Percentiles rank a stretch among this genome's conserved stretches.
phyloP scores from a whole-genome alignment of 2,888 invertebrate species.

The Lithodes maja region DNA sequence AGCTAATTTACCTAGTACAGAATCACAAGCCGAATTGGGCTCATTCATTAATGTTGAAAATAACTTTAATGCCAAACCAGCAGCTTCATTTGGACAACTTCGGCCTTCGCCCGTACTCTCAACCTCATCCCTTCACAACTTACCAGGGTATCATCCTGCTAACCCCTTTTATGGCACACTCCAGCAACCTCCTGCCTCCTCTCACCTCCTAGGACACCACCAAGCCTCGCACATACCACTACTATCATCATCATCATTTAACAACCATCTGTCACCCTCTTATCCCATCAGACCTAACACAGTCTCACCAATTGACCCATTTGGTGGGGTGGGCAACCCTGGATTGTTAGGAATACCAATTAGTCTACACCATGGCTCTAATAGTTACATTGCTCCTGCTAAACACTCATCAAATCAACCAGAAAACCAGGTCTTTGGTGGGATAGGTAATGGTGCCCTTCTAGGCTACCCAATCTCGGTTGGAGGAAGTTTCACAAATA shows the following conservation, averaged over 20 bases:
- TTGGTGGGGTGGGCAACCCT: slow-evolving; percentile 40
- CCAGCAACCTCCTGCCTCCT: background rate
- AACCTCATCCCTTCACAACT: background rate
- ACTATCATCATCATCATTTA: background rate
- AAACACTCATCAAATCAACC: background rate
- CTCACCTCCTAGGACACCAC: too few relatives aligned
- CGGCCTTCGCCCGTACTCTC: background rate
- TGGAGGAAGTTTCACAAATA: slow-evolving; percentile 5
- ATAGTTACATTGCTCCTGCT: slow-evolving; percentile 12
- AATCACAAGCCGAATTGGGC: background rate
- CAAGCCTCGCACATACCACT: background rate
- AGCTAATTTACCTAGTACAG: background rate
- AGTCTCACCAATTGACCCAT: background rate
- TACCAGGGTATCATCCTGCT: background rate
- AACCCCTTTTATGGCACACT: background rate
- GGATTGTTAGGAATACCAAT: slow-evolving; percentile 25
- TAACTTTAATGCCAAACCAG: background rate
- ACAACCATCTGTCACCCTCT: background rate
- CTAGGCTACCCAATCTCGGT: slow-evolving; percentile 19
- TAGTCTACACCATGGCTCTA: slow-evolving; percentile 10
- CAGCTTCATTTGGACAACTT: background rate
- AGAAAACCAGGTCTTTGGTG: slow-evolving; percentile 11
- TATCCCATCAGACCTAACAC: background rate
- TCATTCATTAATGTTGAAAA: too few relatives aligned
- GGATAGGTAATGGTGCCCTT: slow-evolving; percentile 24